Base-by-base conservation (phyloP, 2,888 invertebrate species). In the Eupithecia vulgata region DNA sequence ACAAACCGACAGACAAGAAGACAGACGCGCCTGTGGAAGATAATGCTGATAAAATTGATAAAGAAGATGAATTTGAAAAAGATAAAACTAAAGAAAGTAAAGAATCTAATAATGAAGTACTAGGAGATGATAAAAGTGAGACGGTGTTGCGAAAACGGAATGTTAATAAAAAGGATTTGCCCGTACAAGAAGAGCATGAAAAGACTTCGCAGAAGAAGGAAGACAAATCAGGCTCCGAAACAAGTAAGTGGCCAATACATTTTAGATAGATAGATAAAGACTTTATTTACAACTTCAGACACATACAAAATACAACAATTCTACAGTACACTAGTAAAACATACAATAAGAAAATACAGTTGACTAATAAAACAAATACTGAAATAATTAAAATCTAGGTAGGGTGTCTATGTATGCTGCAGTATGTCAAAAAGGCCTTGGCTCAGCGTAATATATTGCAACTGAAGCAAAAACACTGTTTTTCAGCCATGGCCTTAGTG, bases 1-100 rank as follows among this genome's bases (percentile, higher is more conserved):
- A 81, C 68, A 83, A 71, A 79, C 70, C 75, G 12, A 78, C 77
- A 77, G 61, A 74, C 67, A 75, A 75, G 40, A 37, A 45, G 30
- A 69, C 37, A 21, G 59, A 65, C 72, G 34, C 1, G 12, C 48
- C n/a, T 57, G 48, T 37, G 12, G 45, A 66, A 67, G 34, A 62
- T 21, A 30, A 13, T 6, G 68, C 68, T 12, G 25, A 76, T 52
- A 70, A 75, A 66, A 21, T 65, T 25, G 74, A 76, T 37, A 37
- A 73, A 72, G 12, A 35, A 0, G 17, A 45, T 5, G 10, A 17
- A 61, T 34, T n/a, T 4, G 77, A 76, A 30, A 62, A 62, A 73
- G 17, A 35, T 48, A 45, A 65, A 25, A 52, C 21, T 21, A 21
- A 64, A n/a, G 21, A 64, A 64, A 21, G 6, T n/a, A 10, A 37